Evolutionary conservation across 2,888 invertebrate genomes (phyloP).

Genomic region (Mystacides longicornis): DNA sequence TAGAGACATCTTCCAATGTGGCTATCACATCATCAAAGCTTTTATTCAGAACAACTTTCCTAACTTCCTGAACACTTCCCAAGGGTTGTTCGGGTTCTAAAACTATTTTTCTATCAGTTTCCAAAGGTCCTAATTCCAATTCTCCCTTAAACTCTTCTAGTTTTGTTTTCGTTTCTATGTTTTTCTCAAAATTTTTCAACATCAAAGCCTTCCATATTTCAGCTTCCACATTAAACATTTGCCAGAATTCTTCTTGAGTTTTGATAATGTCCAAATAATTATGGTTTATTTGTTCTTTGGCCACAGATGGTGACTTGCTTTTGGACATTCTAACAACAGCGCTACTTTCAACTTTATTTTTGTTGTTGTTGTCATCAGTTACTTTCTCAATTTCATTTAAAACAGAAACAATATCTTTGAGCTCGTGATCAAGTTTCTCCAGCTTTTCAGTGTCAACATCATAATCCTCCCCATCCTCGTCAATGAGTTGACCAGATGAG

Average conservation of each 20-base stretch:
- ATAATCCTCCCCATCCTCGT: constrained; percentile 27
- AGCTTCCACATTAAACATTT: constrained; percentile 42
- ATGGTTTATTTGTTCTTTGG: neutral
- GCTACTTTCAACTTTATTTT: neutral
- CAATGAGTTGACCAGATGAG: constrained; percentile 7
- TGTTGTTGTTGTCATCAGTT: neutral
- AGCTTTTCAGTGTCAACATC: constrained; percentile 36
- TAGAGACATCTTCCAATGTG: constrained; percentile 43
- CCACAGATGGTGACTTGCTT: constrained; percentile 5
- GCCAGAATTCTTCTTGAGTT: constrained; percentile 25
- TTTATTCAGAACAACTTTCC: constrained; percentile 41
- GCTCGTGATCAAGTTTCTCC: constrained; percentile 42
- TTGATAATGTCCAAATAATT: constrained; percentile 23
- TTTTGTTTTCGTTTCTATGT: constrained; percentile 43
- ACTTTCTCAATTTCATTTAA: constrained; percentile 40
- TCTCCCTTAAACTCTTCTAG: constrained; percentile 45
- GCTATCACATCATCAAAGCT: constrained; percentile 46
- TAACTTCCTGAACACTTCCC: constrained; percentile 41
- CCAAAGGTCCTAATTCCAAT: constrained; percentile 34
- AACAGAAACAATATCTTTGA: constrained; percentile 42
- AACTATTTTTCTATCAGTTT: constrained; percentile 35
- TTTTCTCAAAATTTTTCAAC: constrained; percentile 42
- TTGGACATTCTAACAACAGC: constrained; percentile 13
- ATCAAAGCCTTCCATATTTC: constrained; percentile 47
- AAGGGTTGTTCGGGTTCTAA: constrained; percentile 32